phyloP scores from a whole-genome alignment of 2,113 vertebrate genomes.

The Marmota monax region DNA sequence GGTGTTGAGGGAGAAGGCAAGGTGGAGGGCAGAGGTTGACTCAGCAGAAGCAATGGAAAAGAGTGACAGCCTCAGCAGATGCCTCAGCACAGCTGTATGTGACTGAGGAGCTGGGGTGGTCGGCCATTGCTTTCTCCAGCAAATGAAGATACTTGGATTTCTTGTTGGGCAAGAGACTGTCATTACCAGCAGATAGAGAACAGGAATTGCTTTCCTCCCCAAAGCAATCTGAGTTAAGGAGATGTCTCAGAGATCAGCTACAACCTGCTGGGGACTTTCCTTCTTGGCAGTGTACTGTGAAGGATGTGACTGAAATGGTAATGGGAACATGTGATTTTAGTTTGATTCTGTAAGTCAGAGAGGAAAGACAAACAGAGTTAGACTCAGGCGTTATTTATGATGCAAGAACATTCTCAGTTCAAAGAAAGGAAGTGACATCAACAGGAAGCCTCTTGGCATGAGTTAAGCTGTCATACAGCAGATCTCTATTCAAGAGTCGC shows the following conservation, averaged over 20 bases:
- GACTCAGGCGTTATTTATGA: not conserved
- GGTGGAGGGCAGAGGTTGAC: not conserved
- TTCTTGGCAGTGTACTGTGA: not conserved
- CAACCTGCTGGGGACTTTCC: not conserved
- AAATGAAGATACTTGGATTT: not conserved
- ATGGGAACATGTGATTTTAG: not conserved
- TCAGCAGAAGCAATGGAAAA: not conserved
- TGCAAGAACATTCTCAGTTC: not conserved
- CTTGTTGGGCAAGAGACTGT: not conserved
- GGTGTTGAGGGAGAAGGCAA: not conserved
- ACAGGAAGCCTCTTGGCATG: not conserved
- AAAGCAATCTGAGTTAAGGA: not conserved
- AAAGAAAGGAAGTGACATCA: not conserved
- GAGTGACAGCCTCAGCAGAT: not conserved
- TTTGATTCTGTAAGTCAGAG: slow-evolving; percentile 30
- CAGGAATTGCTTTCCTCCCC: not conserved
- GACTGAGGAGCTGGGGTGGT: not conserved
- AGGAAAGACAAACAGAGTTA: not conserved
- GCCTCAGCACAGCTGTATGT: not conserved
- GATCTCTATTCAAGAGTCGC: not conserved
- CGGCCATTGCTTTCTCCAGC: not conserved
- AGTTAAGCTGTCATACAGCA: not conserved
- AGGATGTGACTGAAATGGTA: not conserved
- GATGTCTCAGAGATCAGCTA: not conserved
- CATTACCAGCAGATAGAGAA: not conserved